Evolutionary conservation across 2,113 vertebrate species (phyloP).

Genomic region (Oenanthe melanoleuca): DNA sequence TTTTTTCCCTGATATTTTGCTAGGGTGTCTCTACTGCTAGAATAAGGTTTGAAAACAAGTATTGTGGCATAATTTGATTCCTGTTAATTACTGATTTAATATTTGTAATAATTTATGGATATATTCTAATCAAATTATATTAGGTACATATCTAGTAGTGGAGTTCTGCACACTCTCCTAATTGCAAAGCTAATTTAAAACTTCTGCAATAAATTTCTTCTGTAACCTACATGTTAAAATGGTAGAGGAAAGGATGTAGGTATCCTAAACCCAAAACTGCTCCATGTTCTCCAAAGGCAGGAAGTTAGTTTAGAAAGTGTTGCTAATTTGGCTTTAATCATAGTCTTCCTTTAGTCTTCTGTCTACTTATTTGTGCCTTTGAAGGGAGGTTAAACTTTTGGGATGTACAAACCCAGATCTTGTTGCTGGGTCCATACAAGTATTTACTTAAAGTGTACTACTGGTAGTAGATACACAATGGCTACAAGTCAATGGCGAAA

Average conservation of each 20-base stretch:
- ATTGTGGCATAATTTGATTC: neutral
- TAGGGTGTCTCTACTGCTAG: neutral
- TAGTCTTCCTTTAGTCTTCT: neutral
- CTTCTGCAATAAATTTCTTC: neutral
- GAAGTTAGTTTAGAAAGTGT: neutral
- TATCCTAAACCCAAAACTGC: neutral
- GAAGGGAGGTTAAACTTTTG: neutral
- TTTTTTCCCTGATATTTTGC: neutral
- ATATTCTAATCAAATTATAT: neutral
- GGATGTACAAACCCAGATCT: neutral
- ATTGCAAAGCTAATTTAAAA: neutral
- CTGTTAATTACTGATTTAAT: neutral
- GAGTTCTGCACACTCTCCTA: neutral
- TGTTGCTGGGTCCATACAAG: accelerated
- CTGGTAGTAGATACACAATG: accelerated
- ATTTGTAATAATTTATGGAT: neutral
- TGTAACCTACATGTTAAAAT: neutral
- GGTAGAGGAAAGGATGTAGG: neutral
- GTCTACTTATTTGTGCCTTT: neutral
- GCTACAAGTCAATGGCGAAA: neutral
- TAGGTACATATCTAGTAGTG: neutral
- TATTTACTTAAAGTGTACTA: neutral
- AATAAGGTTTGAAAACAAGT: neutral
- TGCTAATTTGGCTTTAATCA: neutral
- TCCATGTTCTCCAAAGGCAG: neutral